Percentiles rank a stretch among this genome's conserved stretches.
Evolutionary conservation across 2,888 invertebrate genomes (phyloP).

Genomic region (Oscheius sp.): DNA sequence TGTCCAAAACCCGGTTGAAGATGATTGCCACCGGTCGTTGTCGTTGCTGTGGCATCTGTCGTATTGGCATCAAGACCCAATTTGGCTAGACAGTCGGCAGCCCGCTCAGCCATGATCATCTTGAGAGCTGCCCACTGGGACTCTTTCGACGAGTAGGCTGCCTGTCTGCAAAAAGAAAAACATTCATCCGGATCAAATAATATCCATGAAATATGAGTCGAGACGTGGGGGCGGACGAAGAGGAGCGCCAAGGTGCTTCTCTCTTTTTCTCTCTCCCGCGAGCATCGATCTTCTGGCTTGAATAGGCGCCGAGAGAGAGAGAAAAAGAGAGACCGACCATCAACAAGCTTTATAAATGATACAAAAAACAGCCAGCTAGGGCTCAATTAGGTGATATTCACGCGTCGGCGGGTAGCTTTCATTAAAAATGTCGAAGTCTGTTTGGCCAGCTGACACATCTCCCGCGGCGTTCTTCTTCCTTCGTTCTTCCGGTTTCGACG

Average conservation of each 20-base stretch:
- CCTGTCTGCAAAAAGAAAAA: constrained; percentile 33
- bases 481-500: too few relatives aligned
- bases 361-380: not conserved
- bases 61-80: constrained; percentile 47
- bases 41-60: constrained; percentile 12
- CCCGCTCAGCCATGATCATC: constrained; percentile 70
- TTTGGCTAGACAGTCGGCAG: constrained; percentile 65
- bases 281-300: constrained; percentile 23
- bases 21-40: not conserved
- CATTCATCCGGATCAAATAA: not conserved
- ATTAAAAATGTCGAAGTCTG: constrained; percentile 1
- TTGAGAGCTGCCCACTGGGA: constrained; percentile 68
- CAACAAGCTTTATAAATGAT: not conserved
- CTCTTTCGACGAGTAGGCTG: constrained; percentile 54
- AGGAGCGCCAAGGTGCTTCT: constrained; percentile 30
- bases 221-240: constrained; percentile 14
- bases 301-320: not conserved
- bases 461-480: not conserved
- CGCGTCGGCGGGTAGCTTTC: not conserved
- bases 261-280: too few relatives aligned
- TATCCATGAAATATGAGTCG: constrained; percentile 4
- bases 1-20: constrained; percentile 40
- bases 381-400: not conserved
- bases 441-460: constrained; percentile 19
- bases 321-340: not conserved